A percentile compares a stretch with the other conserved stretches of the same genome.
Evolutionary conservation across 2,888 invertebrate genomes (phyloP).

Genomic region (Pegoplata infirma): DNA sequence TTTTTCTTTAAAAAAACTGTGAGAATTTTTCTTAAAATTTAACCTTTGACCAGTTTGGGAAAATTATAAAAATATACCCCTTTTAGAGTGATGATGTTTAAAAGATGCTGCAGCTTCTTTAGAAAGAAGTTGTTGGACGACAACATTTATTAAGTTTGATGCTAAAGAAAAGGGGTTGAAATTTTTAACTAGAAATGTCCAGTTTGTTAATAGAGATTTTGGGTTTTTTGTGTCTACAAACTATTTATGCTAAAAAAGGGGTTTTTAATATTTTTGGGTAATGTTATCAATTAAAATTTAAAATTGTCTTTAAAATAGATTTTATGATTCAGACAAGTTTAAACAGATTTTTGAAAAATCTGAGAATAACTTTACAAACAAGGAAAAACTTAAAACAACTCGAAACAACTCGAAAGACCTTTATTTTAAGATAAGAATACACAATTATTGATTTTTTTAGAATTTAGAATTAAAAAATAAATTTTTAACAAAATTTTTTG

Average conservation of each 20-base stretch:
- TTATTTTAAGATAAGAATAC: too few relatives aligned
- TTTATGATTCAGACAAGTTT: neutral
- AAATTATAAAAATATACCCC: constrained; percentile 32
- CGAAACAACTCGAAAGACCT: too few relatives aligned
- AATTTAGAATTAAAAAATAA: too few relatives aligned
- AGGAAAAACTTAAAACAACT: too few relatives aligned
- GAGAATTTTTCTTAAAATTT: constrained; percentile 70
- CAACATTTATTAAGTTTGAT: neutral
- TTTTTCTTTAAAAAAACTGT: constrained; percentile 68
- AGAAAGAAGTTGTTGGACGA: constrained; percentile 16
- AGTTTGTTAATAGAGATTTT: too few relatives aligned
- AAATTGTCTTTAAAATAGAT: neutral
- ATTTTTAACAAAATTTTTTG: too few relatives aligned
- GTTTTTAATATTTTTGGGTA: neutral
- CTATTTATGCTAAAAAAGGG: neutral
- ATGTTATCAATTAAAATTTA: neutral
- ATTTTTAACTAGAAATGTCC: too few relatives aligned
- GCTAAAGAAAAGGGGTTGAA: constrained; percentile 53
- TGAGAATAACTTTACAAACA: too few relatives aligned
- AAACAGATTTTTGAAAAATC: too few relatives aligned
- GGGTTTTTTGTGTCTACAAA: too few relatives aligned
- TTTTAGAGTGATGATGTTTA: constrained; percentile 32
- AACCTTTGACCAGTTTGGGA: constrained; percentile 69
- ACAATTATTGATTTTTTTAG: too few relatives aligned
- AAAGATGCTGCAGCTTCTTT: constrained; percentile 65